Evolutionary conservation across 1,140 invertebrate genomes (phyloP).

Genomic region (Venturia canescens): DNA sequence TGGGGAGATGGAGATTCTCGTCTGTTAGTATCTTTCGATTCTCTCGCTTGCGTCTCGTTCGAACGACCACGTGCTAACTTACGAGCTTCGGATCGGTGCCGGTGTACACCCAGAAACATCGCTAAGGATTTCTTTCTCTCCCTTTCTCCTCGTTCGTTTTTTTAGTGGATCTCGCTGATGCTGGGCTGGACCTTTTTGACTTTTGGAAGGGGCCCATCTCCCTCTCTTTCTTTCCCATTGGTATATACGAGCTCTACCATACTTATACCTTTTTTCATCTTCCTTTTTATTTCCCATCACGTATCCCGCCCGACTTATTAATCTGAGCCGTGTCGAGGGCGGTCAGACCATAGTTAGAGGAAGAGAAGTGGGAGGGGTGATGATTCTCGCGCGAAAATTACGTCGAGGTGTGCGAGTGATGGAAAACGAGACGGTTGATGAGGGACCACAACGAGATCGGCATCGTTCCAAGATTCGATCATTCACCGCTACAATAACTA

Average conservation of each 20-base stretch:
- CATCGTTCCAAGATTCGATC: slow-evolving; percentile 8
- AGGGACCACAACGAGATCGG: slow-evolving; percentile 27
- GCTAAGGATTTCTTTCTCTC: slow-evolving; percentile 53
- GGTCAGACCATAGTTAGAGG: background rate
- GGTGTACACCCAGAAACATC: slow-evolving; percentile 47
- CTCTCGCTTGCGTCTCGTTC: slow-evolving; percentile 67
- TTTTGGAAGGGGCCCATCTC: slow-evolving; percentile 27
- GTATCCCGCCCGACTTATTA: slow-evolving; percentile 62
- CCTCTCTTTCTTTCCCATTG: slow-evolving; percentile 24
- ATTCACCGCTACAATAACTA: background rate
- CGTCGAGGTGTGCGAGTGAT: slow-evolving; percentile 44
- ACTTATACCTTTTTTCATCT: slow-evolving; percentile 44
- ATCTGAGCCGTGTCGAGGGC: slow-evolving; percentile 53
- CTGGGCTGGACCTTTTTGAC: slow-evolving; percentile 32
- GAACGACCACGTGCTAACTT: slow-evolving; percentile 75
- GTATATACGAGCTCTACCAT: slow-evolving; percentile 38
- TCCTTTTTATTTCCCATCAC: slow-evolving; percentile 52
- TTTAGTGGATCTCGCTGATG: slow-evolving; percentile 51
- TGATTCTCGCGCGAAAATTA: slow-evolving; percentile 46
- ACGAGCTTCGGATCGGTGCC: slow-evolving; percentile 68
- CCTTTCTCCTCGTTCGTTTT: slow-evolving; percentile 47
- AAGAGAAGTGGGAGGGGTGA: slow-evolving; percentile 20
- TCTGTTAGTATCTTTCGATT: slow-evolving; percentile 60
- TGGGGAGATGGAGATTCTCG: slow-evolving; percentile 56
- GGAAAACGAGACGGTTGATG: slow-evolving; percentile 33